Evolutionary conservation across 92 coral and sea anemone genomes (phyloP), one percentile per base, ranked within the genome.

Genomic region (Umimayanthus kanabou): DNA sequence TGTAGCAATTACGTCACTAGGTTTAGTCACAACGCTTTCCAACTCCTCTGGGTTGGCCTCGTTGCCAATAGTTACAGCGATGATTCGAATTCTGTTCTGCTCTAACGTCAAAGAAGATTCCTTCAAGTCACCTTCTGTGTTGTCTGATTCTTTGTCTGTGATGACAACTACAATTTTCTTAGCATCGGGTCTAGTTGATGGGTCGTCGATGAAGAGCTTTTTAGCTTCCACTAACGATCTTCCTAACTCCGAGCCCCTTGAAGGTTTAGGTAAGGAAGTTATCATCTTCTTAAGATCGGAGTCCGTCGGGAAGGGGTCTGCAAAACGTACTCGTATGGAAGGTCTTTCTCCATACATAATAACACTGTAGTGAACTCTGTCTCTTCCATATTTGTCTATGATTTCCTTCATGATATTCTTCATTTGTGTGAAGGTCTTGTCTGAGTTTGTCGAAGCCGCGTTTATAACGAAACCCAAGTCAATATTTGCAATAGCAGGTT

Each of bases 381-480:
- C 90, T 29, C 87, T 88, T 45, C 95, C 93, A 73, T 95, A 90
- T 14, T 91, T 90, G 90, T 91, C 90, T 53, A 95, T 89, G 61
- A 97, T 92, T 37, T 92, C 82, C 64, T 91, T 92, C 26, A 95
- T 92, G 65, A 95, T 90, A 72, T 88, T 87, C 80, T 93, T 95
- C 90, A 95, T 92, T 88, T 81, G 90, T 33, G 88, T 85, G 88
- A 93, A 97, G 11, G 93, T 87, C 39, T 84, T 73, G 67, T 85
- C 92, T 7, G 95, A 88, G 73, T 89, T 89, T 42, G 94, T 79
- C 9, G 93, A 92, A 14, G 92, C 91, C 40, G 97, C 92, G 50
- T 91, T 93, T 82, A 97, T 89, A 10, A 92, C 91, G 86, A 97
- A 93, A 49, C 90, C 96, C 87, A 97, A 89, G 86, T 97, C 98